phyloP scores from a whole-genome alignment of 2,113 vertebrate genomes.

The Tamias sibiricus region DNA sequence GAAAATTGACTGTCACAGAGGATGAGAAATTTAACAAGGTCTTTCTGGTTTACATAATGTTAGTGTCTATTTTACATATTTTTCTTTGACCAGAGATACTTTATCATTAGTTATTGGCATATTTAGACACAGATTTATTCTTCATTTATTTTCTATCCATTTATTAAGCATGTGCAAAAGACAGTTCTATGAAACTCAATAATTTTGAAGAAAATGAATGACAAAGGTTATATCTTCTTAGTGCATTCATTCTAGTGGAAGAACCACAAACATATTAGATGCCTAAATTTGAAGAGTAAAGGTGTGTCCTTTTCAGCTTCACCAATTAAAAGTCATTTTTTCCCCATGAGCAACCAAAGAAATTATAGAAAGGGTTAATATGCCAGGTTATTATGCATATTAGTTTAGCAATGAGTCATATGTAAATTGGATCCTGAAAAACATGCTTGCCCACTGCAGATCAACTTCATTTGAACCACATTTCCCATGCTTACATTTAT shows the following conservation, averaged over 20 bases:
- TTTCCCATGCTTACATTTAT: not conserved
- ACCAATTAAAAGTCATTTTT: constrained; percentile 14
- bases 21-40: not conserved
- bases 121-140: not conserved
- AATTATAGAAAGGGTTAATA: not conserved
- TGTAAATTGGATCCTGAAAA: not conserved
- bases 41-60: not conserved
- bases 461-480: not conserved
- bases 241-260: constrained; percentile 9
- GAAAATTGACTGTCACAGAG: not conserved
- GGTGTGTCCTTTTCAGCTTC: not conserved
- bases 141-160: not conserved
- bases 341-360: not conserved
- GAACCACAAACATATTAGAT: not conserved
- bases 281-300: not conserved
- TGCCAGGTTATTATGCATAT: not conserved
- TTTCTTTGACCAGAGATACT: constrained; percentile 10
- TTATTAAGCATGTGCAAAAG: not conserved
- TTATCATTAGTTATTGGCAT: not conserved
- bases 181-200: not conserved
- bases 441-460: not conserved
- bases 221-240: not conserved
- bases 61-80: not conserved
- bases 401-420: not conserved
- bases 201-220: not conserved